phyloP scores from a whole-genome alignment of 2,113 vertebrate species.

The Cyprinus carpio region DNA sequence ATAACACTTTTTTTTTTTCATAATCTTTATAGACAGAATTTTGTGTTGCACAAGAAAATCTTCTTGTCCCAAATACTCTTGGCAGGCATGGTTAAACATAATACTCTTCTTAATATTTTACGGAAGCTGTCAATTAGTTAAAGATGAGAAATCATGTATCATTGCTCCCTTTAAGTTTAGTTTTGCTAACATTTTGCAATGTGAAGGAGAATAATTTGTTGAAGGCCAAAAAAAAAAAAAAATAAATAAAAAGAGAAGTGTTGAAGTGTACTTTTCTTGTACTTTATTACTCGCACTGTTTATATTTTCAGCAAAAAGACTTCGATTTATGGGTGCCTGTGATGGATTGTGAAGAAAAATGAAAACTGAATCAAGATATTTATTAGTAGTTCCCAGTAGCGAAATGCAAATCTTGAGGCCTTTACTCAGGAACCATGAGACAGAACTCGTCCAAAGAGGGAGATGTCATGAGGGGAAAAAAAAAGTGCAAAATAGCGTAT shows the following conservation, averaged over 20 bases:
- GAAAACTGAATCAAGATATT: not conserved
- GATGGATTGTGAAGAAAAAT: not conserved
- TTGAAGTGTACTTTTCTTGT: no score
- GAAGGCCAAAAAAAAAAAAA: not conserved
- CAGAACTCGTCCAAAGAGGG: not conserved
- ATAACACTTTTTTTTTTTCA: not conserved
- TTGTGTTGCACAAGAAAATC: conserved; percentile 16
- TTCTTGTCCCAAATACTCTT: conserved; percentile 11
- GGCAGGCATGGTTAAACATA: conserved; percentile 23
- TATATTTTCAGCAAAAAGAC: not conserved
- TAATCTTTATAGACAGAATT: conserved; percentile 26
- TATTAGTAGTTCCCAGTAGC: not conserved
- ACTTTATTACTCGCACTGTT: not conserved
- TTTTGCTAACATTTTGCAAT: not conserved
- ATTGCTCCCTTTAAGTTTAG: not conserved
- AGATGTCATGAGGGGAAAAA: no score
- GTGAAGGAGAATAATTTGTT: not conserved
- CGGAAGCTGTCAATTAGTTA: not conserved
- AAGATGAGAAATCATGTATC: not conserved
- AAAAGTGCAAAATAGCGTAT: no score
- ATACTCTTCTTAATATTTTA: conserved; percentile 26
- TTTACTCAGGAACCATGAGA: not conserved
- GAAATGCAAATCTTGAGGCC: not conserved
- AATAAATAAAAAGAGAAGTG: no score
- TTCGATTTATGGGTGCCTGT: not conserved